Base-by-base conservation (phyloP, 1,140 invertebrate genomes). In the Caenorhabditis briggsae region DNA sequence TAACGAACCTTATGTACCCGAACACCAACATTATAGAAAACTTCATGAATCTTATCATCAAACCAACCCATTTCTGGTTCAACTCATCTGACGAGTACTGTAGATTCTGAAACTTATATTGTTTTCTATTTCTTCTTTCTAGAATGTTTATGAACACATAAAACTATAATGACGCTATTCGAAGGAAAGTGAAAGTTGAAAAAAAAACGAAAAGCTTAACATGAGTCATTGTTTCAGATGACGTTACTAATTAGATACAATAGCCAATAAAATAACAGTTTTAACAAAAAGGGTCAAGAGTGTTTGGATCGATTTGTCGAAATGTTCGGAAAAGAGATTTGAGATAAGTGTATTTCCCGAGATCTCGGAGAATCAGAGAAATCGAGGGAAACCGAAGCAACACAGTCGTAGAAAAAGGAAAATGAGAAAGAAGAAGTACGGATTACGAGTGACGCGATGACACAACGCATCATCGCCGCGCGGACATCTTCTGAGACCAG, bases 1-100 rank as follows among this genome's bases (percentile, higher is more conserved):
- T 43, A 25, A 12, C 41, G 23, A n/a, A 70, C 82, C 53, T 61
- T 90, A 87, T 48, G 88, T 86, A 16, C 92, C 20, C 14, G 91
- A 55, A 56, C 91, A 89, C 90, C 90, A 91, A 74, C 85, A 50
- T 50, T 20, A 50, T 43, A 78, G 82, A 86, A 88, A 89, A 78
- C 20, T 78, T 78, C 46, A n/a, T 78, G 70, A 23, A 78, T 78
- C 50, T 78, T 78, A 14, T 78, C 70, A 33, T 78, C 70, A 23
- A 78, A 78, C 70, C 70, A 78, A 50, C 70, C 20, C 70, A 78
- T 78, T 78, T 70, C 50, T 23, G 33, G 18, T 46, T 78, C 70
- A 78, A 78, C 70, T 78, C 70, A 78, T 78, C 46, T 33, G 33
- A 78, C 18, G 43, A 46, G 2, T 43, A 9, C 41, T 12, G n/a